Conservation (phyloP, 2,797 vertebrate species). For the Oryzias dopingdopingensis region DNA sequence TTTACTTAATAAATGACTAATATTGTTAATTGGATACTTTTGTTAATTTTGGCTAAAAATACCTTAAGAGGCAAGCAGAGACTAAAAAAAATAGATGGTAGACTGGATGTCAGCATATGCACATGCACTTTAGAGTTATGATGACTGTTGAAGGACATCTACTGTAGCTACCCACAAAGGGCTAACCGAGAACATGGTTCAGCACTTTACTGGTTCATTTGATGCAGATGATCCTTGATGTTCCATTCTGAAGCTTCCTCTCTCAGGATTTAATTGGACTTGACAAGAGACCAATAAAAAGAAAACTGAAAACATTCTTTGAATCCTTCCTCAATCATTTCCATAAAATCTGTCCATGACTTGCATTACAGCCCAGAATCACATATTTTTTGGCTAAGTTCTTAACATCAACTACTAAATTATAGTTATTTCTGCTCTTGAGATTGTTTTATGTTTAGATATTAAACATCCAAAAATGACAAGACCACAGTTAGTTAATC, state of each 20-base stretch:
- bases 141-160: constrained; percentile 41
- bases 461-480: constrained; percentile 3
- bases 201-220: constrained; percentile 69
- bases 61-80: constrained; percentile 4
- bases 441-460: constrained; percentile 8
- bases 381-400: constrained; percentile 19
- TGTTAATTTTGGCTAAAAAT: constrained; percentile 13
- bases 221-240: constrained; percentile 61
- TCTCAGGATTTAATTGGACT: constrained; percentile 53
- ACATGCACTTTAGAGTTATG: constrained; percentile 58
- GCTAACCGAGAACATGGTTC: constrained; percentile 52
- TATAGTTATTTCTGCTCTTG: constrained; percentile 17
- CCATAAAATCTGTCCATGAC: constrained; percentile 44
- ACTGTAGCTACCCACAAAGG: constrained; percentile 38
- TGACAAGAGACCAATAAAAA: constrained; percentile 53
- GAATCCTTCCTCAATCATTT: constrained; percentile 28
- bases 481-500: neutral
- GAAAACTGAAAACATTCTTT: constrained; percentile 52
- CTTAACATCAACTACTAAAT: constrained; percentile 26
- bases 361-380: constrained; percentile 32
- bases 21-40: constrained; percentile 5
- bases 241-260: constrained; percentile 52
- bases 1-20: constrained; percentile 12
- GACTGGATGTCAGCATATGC: constrained; percentile 55
- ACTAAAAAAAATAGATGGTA: constrained; percentile 27